phyloP scores from a whole-genome alignment of 2,113 vertebrate genomes.

The Pseudorasbora parva region DNA sequence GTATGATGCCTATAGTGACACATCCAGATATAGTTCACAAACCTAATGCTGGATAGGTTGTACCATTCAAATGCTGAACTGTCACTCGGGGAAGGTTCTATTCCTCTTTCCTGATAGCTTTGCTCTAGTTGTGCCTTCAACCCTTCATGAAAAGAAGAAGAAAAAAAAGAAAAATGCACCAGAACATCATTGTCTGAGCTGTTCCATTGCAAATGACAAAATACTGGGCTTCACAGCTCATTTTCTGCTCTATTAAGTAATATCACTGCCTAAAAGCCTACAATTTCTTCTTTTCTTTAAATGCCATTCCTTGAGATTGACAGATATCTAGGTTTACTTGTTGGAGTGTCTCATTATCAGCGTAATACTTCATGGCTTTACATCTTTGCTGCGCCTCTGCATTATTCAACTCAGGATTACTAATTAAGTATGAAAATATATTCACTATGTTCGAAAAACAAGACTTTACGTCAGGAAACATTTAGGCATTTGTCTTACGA shows the following conservation, averaged over 20 bases:
- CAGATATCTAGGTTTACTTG: not conserved
- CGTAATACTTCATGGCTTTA: not conserved
- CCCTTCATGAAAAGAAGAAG: too few species aligned
- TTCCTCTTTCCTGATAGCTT: not conserved
- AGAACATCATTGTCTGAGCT: not conserved
- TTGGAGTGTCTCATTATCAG: not conserved
- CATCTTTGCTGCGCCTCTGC: not conserved
- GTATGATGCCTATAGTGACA: not conserved
- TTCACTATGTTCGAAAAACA: conserved; percentile 15
- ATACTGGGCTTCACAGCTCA: not conserved
- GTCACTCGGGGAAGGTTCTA: not conserved
- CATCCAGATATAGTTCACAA: not conserved
- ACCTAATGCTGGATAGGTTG: not conserved
- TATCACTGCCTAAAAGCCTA: not conserved
- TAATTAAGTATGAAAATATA: not conserved
- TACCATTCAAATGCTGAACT: not conserved
- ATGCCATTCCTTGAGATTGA: conserved; percentile 25
- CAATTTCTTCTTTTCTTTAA: not conserved
- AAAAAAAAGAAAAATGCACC: not conserved
- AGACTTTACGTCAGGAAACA: not conserved
- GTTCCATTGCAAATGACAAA: not conserved
- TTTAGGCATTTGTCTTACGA: not conserved
- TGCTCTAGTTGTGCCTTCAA: not conserved
- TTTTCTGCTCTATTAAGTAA: conserved; percentile 1
- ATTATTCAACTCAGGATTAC: conserved; percentile 8